Base-by-base conservation (phyloP, 1,140 invertebrate genomes). In the Drosophila guanche region DNA sequence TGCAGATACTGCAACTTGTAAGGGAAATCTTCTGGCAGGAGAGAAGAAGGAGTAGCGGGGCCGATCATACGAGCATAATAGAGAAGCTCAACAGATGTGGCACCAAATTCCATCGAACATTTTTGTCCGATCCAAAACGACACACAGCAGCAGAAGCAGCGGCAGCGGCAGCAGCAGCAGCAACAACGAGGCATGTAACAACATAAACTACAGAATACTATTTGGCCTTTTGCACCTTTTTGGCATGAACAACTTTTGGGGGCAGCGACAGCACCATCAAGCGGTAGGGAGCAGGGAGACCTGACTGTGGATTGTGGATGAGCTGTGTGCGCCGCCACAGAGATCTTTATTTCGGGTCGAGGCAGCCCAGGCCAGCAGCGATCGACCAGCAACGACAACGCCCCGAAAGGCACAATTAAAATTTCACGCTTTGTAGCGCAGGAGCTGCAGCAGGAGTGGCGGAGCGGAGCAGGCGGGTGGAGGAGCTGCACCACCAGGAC, bases 141-240 rank as follows among this genome's bases (percentile, higher is more conserved):
- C 79, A 84, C 79, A 69, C 68, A 59, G n/a, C 47, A 14, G 5
- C 68, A 59, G n/a, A 41, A 14, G 5, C 47, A 67, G 51, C 63
- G 52, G 41, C 61, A 46, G 50, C 68, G 47, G 14, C 41, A 43
- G 37, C 55, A 22, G 61, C 52, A 55, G 54, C 59, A 63, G 45
- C 59, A 65, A 37, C 75, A 86, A 63, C 63, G 73, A 81, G 68
- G 69, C 84, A 66, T 88, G 83, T 83, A 86, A 88, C 81, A 86
- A 86, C 81, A 88, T 88, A 86, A 86, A 86, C 83, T 88, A 88
- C 77, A 65, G 70, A 88, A 88, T 81, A 86, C 74, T 86, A 86
- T 86, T 86, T 86, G 81, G 81, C 81, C 81, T 86, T 68, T 86
- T 85, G 83, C 84, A 88, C 83, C 79, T 86, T 88, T 88, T 88